These are phyloP conservation scores for Upupa epops DNA, from an alignment of 2,113 vertebrate genomes.

Conservation along the genomic window DNA sequence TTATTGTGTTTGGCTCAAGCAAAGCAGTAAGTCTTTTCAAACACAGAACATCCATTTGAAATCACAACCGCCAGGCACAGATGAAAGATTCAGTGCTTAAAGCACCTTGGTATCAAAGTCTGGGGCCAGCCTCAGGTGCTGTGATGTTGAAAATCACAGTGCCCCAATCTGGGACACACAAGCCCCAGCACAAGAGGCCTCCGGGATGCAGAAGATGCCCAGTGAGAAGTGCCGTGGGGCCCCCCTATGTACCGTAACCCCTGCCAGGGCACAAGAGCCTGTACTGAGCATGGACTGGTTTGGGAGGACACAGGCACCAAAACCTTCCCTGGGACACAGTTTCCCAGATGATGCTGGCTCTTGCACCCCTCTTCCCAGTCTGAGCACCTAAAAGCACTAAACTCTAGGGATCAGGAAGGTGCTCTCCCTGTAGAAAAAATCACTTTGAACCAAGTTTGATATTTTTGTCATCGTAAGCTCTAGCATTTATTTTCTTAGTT, in stretches of 20 bases:
- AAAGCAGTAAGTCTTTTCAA: not conserved
- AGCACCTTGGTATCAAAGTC: not conserved
- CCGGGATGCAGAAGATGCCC: not conserved
- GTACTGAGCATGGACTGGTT: accelerated
- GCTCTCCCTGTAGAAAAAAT: not conserved
- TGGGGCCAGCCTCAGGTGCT: not conserved
- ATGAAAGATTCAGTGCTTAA: not conserved
- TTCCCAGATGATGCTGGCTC: not conserved
- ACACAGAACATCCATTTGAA: not conserved
- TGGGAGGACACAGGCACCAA: not conserved
- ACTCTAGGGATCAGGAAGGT: not conserved
- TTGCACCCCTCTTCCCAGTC: not conserved
- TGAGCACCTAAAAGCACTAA: not conserved
- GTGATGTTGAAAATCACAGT: not conserved
- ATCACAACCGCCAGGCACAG: not conserved
- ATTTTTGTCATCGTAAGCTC: not conserved
- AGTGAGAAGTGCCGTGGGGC: accelerated
- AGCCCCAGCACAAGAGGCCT: not conserved
- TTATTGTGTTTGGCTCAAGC: not conserved
- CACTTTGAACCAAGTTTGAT: not conserved
- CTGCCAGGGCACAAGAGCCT: not conserved
- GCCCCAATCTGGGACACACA: not conserved
- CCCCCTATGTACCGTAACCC: not conserved
- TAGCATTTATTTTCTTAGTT: not conserved
- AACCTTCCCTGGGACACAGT: not conserved